Conservation (phyloP, 1,140 invertebrate genomes). For the Macrotrachela quadricornifera region DNA sequence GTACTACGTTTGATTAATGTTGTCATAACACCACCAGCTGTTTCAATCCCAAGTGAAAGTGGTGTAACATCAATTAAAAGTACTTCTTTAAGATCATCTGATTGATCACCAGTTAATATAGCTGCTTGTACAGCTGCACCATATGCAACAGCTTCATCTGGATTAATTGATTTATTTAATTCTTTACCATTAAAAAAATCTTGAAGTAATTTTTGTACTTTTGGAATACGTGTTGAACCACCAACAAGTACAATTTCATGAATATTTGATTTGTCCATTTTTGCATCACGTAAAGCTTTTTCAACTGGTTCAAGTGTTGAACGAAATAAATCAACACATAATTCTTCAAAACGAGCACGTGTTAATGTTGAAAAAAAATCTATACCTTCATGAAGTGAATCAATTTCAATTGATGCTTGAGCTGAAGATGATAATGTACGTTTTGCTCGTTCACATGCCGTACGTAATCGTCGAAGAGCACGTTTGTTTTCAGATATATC, state of each 20-base stretch:
- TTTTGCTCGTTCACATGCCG: conserved; percentile 19
- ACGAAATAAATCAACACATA: conserved; percentile 19
- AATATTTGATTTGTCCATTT: conserved; percentile 23
- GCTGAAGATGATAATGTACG: conserved; percentile 18
- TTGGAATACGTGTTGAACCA: conserved; percentile 41
- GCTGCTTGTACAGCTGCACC: conserved; percentile 37
- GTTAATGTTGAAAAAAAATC: conserved; percentile 9
- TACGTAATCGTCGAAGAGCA: conserved; percentile 26
- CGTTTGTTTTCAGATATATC: conserved; percentile 12
- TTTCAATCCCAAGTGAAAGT: conserved; percentile 36
- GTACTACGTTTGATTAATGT: conserved; percentile 14
- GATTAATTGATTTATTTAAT: conserved; percentile 32
- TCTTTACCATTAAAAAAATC: conserved; percentile 29
- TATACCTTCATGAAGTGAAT: conserved; percentile 10
- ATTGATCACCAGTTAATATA: conserved; percentile 41
- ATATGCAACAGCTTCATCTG: conserved; percentile 41
- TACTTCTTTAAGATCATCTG: conserved; percentile 21
- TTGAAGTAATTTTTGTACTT: conserved; percentile 35
- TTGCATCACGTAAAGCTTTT: conserved; percentile 22
- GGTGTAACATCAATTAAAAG: conserved; percentile 27
- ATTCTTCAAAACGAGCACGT: conserved; percentile 15
- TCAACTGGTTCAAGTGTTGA: conserved; percentile 25
- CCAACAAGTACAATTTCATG: conserved; percentile 40
- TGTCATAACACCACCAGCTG: conserved; percentile 41
- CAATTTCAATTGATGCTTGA: conserved; percentile 19